A percentile compares a stretch with the other conserved stretches of the same genome.
Evolutionary conservation across 2,888 invertebrate species (phyloP).

Genomic region (Syrphus vitripennis): DNA sequence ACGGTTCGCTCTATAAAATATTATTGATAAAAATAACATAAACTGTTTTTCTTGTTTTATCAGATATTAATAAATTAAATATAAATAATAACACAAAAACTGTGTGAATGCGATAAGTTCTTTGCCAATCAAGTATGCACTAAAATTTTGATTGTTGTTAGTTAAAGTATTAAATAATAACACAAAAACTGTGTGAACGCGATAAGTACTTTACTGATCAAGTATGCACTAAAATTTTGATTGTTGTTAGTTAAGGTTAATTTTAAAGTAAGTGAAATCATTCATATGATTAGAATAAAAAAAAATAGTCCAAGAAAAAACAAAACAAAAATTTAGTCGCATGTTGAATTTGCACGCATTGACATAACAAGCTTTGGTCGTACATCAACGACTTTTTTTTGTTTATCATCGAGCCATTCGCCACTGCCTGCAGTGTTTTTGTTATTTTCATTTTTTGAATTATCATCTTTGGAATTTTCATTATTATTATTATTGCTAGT

Average conservation of each 20-base stretch:
- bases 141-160: not conserved
- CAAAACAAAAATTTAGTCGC: conserved; percentile 72
- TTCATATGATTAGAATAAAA: not conserved
- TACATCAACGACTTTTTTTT: not conserved
- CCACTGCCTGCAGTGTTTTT: conserved; percentile 57
- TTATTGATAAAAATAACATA: not conserved
- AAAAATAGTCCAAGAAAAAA: conserved; percentile 15
- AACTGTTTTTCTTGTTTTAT: not conserved
- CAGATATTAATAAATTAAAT: not conserved
- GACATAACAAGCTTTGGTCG: conserved; percentile 73
- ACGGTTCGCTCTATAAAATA: not conserved
- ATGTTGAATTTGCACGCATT: conserved; percentile 76
- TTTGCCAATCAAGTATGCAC: not conserved
- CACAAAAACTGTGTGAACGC: too few relatives aligned
- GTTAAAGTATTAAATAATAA: not conserved
- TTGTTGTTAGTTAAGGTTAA: not conserved
- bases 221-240: not conserved
- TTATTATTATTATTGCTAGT: conserved; percentile 56
- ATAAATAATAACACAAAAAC: not conserved
- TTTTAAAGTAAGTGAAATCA: not conserved
- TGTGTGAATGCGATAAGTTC: not conserved
- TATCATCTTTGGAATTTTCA: conserved; percentile 16
- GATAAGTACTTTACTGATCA: not conserved
- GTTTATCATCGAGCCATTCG: conserved; percentile 48
- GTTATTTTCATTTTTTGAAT: conserved; percentile 47